phyloP scores from a whole-genome alignment of 2,888 invertebrate species.

The Spodoptera exigua region DNA sequence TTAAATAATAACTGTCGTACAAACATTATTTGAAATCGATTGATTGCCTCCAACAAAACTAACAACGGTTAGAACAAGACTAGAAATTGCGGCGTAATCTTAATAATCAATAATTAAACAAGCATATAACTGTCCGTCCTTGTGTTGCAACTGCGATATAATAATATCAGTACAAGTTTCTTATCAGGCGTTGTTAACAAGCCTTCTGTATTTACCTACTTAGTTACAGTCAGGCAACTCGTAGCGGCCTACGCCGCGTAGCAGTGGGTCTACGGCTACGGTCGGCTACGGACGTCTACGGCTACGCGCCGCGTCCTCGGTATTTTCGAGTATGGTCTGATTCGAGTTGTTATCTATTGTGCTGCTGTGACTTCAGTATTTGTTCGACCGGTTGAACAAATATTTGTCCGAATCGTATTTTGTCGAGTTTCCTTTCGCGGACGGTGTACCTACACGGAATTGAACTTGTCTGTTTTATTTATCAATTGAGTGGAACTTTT shows the following conservation, averaged over 20 bases:
- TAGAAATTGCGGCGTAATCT: too few relatives aligned
- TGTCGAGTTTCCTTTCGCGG: conserved; percentile 14
- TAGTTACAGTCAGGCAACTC: conserved; percentile 16
- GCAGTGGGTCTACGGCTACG: conserved; percentile 70
- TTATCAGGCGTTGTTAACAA: conserved; percentile 20
- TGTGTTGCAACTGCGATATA: too few relatives aligned
- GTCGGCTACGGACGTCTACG: conserved; percentile 72
- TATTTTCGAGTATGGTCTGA: conserved; percentile 37
- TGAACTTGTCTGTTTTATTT: conserved; percentile 45
- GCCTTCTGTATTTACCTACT: conserved; percentile 26
- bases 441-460: conserved; percentile 24
- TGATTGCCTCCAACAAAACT: too few relatives aligned
- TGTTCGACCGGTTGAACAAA: conserved; percentile 26
- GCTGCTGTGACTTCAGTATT: conserved; percentile 37
- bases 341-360: conserved; percentile 50
- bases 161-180: background rate
- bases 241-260: conserved; percentile 61
- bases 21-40: too few relatives aligned
- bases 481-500: conserved; percentile 61
- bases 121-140: too few relatives aligned
- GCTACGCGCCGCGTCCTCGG: conserved; percentile 44
- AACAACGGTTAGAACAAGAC: too few relatives aligned
- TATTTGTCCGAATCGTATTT: conserved; percentile 40
- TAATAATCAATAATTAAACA: too few relatives aligned
- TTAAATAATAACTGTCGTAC: too few relatives aligned